Evolutionary conservation across 1,140 invertebrate genomes (phyloP), one percentile per base, ranked within the genome.

Genomic region (Reticulitermes speratus): DNA sequence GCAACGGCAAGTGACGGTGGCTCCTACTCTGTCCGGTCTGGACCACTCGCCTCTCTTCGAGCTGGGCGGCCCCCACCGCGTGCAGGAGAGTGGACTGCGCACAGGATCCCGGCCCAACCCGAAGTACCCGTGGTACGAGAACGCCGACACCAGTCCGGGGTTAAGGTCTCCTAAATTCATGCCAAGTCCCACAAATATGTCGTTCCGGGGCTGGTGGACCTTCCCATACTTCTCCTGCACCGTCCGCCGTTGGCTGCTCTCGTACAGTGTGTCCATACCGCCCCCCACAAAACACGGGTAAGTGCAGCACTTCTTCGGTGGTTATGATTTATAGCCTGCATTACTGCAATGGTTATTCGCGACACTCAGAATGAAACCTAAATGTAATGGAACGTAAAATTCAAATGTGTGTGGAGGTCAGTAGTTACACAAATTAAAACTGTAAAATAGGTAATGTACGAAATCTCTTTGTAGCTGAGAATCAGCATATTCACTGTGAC

Each of bases 181-280:
- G 90, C 91, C 93, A 75, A 94, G 94, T 86, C 93, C 94, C 52
- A 91, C 87, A 38, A 48, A 85, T 0, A 92, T 93, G 30, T 93
- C 94, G 55, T 95, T 94, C 91, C 93, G 93, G 87, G 95, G 95
- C 44, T 95, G 95, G 94, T 97, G 96, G 96, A 96, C 95, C 19
- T 94, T 93, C 88, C 96, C 96, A 9, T 97, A 96, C 89, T 96
- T 94, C 89, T 96, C 95, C 69, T 97, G 96, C 90, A 92, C 93
- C 81, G 92, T 92, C 16, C 92, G 93, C 84, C 92, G 93, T 82
- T 97, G 96, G 96, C 90, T 96, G 59, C 92, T 96, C 69, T 96
- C 96, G 11, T 97, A 97, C 89, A 96, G 95, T 87, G 94, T 96
- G 16, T 93, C 95, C 30, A 93, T 96, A 86, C 92, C 94, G 75